A percentile compares a stretch with the other conserved stretches of the same genome.
phyloP scores from a whole-genome alignment of 2,888 invertebrate species.

The Leptogaster cylindrica region DNA sequence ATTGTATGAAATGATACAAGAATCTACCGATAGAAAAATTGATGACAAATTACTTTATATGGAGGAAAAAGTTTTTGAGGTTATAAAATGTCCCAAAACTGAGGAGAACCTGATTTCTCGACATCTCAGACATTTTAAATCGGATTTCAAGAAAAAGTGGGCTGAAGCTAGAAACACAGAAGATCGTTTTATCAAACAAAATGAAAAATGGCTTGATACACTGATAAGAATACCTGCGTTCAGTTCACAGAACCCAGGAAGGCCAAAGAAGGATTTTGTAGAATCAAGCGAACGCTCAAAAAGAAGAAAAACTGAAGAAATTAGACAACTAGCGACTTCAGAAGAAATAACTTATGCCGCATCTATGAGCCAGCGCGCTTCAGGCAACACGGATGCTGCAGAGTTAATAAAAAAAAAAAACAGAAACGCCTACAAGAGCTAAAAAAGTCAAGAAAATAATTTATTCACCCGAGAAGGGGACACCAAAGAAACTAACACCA shows the following conservation, averaged over 20 bases:
- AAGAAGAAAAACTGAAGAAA: background rate
- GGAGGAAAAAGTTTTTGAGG: no score
- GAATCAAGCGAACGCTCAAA: background rate
- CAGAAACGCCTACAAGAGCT: background rate
- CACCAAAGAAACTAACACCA: background rate
- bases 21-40: no score
- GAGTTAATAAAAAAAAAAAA: background rate
- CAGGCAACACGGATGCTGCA: background rate
- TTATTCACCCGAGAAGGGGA: background rate
- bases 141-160: conserved; percentile 9
- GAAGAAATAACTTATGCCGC: background rate
- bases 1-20: no score
- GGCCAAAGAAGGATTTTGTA: background rate
- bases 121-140: background rate
- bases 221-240: background rate
- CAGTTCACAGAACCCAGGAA: background rate
- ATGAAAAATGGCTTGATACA: conserved; percentile 4
- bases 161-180: conserved; percentile 1
- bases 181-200: background rate
- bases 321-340: background rate
- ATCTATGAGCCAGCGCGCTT: background rate
- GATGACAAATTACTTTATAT: no score
- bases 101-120: no score
- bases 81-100: no score
- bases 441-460: background rate